Base-by-base conservation (phyloP, 2,113 vertebrate genomes). In the Poeciliopsis turrubarensis region DNA sequence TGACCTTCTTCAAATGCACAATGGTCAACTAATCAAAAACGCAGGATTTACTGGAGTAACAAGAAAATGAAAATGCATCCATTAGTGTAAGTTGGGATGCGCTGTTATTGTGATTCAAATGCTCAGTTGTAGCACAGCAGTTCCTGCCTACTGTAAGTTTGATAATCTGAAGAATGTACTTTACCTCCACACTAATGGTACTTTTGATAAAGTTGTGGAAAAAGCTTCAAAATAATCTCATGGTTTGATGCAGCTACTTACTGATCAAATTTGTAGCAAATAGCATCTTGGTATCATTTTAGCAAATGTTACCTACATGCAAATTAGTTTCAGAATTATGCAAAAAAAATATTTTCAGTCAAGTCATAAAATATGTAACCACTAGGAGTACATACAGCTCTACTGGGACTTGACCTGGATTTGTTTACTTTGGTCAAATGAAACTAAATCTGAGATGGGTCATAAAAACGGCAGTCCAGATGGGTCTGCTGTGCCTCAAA, bases 1-100 rank as follows among this genome's bases (percentile, higher is more conserved):
- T 91, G 88, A 91, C 89, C 90, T 91, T 81, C 76, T 89, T 88
- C 30, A 84, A 83, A 81, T 41, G 30, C 74, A 68, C 17, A 12
- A 65, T 44, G 72, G 61, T 73, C 51, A 62, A 41, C 62, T 57
- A 72, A 80, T 86, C 70, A 89, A 73, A 89, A 80, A 78, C 67
- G 44, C 47, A 67, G 51, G 11, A 57, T 67, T 37, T 44, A 60
- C 64, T 79, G 60, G 75, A 14, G 72, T 75, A 72, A 83, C 67
- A 79, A 72, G 61, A 63, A 60, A 65, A 41, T 60, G 77, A 26
- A 34, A 71, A 60, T 51, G 65, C 17, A 29, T 60, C 1, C 5
- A 30, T 30, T 54, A 29, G 60, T 61, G 17, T 70, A 29, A 25
- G 22, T 32, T n/a, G 17, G n/a, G 39, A 32, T 65, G 64, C 61